These are phyloP conservation scores for Helicoverpa assulta DNA, from an alignment of 2,888 invertebrate species.

Conservation along the genomic window DNA sequence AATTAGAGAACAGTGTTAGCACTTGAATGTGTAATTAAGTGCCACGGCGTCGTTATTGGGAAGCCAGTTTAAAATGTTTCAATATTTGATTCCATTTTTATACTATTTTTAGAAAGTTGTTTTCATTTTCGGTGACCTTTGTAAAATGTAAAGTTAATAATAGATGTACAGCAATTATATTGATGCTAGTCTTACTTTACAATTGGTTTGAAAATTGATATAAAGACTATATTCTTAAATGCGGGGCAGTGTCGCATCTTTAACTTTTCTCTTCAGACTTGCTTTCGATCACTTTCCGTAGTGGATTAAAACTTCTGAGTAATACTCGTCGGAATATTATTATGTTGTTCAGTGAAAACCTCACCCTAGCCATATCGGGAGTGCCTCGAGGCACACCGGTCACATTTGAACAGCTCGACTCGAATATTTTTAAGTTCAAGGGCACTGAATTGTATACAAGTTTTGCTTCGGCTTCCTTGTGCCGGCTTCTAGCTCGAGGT, in stretches of 20 bases:
- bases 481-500: constrained; percentile 61
- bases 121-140: neutral
- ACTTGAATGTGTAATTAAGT: constrained; percentile 78
- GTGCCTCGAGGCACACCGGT: constrained; percentile 69
- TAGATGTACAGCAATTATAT: too few species aligned
- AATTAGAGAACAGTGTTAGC: constrained; percentile 76
- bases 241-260: neutral
- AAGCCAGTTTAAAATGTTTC: constrained; percentile 66
- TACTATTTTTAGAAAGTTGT: neutral
- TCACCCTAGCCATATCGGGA: constrained; percentile 74
- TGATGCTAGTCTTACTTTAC: too few species aligned
- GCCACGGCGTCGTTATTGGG: constrained; percentile 70
- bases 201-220: too few species aligned
- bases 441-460: constrained; percentile 79
- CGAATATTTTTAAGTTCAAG: constrained; percentile 83
- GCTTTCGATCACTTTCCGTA: constrained; percentile 31
- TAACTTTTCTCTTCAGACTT: constrained; percentile 18
- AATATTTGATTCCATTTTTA: constrained; percentile 32
- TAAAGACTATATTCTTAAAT: too few species aligned
- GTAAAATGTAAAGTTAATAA: neutral
- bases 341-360: constrained; percentile 69
- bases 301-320: constrained; percentile 55
- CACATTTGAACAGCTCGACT: constrained; percentile 74
- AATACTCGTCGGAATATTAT: constrained; percentile 63
- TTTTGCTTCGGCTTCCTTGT: constrained; percentile 81